Percentiles rank a stretch among this genome's conserved stretches.
Conservation (phyloP, 1,140 invertebrate species). For the Chrysopa pallens region DNA sequence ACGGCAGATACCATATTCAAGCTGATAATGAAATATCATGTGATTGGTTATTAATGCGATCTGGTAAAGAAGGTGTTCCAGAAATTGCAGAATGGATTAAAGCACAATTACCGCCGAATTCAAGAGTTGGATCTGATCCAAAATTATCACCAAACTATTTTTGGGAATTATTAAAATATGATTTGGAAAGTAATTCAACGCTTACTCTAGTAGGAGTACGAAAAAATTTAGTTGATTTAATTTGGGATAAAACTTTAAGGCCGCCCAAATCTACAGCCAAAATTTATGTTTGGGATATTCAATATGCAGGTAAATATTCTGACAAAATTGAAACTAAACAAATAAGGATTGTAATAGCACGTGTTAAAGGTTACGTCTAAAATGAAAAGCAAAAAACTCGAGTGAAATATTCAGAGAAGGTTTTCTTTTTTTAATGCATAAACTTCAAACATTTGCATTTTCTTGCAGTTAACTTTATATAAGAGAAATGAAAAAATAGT, state of each 20-base stretch:
- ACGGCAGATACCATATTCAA: slow-evolving; percentile 65
- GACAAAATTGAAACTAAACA: too few relatives aligned
- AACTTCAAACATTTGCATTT: too few relatives aligned
- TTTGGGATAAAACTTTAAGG: slow-evolving; percentile 49
- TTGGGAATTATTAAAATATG: slow-evolving; percentile 26
- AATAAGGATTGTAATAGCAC: too few relatives aligned
- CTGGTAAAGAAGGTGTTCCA: slow-evolving; percentile 35
- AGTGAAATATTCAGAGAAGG: too few relatives aligned
- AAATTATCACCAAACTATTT: slow-evolving; percentile 42
- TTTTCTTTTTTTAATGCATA: too few relatives aligned
- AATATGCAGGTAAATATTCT: slow-evolving; percentile 11
- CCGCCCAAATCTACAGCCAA: slow-evolving; percentile 28
- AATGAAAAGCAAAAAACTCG: too few relatives aligned
- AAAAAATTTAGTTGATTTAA: slow-evolving; percentile 60
- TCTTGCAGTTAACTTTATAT: too few relatives aligned
- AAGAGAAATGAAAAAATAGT: too few relatives aligned
- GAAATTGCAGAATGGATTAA: slow-evolving; percentile 42
- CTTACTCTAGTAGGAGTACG: slow-evolving; percentile 41
- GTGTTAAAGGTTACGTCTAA: too few relatives aligned
- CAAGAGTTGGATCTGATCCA: slow-evolving; percentile 69
- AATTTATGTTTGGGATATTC: slow-evolving; percentile 16
- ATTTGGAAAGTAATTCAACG: slow-evolving; percentile 31
- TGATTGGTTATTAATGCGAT: slow-evolving; percentile 64
- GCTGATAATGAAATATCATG: slow-evolving; percentile 59
- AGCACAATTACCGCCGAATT: slow-evolving; percentile 40